phyloP scores from a whole-genome alignment of 2,888 invertebrate genomes.

The Microctonus brassicae region DNA sequence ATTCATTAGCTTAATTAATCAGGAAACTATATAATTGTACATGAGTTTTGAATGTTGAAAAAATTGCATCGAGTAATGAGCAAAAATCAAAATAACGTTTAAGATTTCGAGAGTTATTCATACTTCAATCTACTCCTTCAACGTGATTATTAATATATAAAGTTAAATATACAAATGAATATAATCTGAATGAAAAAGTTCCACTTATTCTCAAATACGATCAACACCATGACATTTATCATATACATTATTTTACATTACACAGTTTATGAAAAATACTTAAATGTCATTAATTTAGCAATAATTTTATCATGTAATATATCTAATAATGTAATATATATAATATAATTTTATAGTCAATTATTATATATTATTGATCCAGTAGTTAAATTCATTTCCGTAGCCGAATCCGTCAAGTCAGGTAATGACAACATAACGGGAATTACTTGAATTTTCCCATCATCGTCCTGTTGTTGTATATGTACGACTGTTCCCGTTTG shows the following conservation, averaged over 20 bases:
- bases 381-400: conserved; percentile 64
- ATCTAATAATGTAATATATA: no score
- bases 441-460: conserved; percentile 66
- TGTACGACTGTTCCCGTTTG: conserved; percentile 63
- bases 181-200: neutral
- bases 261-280: neutral
- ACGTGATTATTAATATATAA: neutral
- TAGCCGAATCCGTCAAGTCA: conserved; percentile 60
- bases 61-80: neutral
- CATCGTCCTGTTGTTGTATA: conserved; percentile 61
- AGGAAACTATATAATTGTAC: neutral
- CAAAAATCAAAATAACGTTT: neutral
- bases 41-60: neutral
- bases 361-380: conserved; percentile 67
- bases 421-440: conserved; percentile 66
- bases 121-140: neutral
- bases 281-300: neutral
- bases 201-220: neutral
- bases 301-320: no score
- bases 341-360: conserved; percentile 40
- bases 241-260: neutral
- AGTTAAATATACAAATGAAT: neutral
- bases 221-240: neutral
- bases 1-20: neutral
- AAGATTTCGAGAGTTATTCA: neutral